These are phyloP conservation scores for Pachyramphus minor DNA, from an alignment of 2,113 vertebrate genomes.

Conservation along the genomic window DNA sequence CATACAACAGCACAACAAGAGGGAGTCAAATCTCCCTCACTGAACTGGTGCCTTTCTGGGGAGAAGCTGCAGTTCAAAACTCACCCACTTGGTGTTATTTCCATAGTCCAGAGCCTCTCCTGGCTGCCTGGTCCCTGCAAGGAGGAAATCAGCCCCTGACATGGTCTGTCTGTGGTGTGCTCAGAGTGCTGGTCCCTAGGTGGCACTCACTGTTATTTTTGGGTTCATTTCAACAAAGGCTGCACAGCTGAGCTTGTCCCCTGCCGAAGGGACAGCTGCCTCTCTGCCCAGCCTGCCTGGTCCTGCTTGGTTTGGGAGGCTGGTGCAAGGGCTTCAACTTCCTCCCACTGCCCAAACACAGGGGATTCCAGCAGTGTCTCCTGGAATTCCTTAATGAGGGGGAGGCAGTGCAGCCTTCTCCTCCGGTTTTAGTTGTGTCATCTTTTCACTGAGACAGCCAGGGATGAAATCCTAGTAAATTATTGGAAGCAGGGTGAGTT, in stretches of 20 bases:
- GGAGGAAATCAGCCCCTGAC: background rate
- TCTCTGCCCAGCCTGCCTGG: background rate
- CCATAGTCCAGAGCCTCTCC: background rate
- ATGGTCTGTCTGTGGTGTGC: background rate
- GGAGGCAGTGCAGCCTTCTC: background rate
- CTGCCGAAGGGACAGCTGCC: background rate
- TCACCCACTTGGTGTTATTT: background rate
- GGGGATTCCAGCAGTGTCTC: background rate
- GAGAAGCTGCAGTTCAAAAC: background rate
- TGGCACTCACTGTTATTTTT: conserved; percentile 25
- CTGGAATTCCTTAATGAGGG: background rate
- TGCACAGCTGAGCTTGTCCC: background rate
- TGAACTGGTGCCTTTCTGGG: background rate
- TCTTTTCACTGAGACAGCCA: background rate
- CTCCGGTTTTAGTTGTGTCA: background rate
- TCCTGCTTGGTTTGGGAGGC: background rate
- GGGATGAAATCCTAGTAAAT: background rate
- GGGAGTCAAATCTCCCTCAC: background rate
- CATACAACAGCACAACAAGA: fast-evolving
- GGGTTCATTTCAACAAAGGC: conserved; percentile 6
- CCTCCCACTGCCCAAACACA: background rate
- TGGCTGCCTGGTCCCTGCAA: background rate
- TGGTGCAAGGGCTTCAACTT: background rate
- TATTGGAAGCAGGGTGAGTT: background rate
- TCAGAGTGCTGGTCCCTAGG: background rate